Evolutionary conservation across 2,113 vertebrate genomes (phyloP), one percentile per base, ranked within the genome.

Genomic region (Peromyscus maniculatus): DNA sequence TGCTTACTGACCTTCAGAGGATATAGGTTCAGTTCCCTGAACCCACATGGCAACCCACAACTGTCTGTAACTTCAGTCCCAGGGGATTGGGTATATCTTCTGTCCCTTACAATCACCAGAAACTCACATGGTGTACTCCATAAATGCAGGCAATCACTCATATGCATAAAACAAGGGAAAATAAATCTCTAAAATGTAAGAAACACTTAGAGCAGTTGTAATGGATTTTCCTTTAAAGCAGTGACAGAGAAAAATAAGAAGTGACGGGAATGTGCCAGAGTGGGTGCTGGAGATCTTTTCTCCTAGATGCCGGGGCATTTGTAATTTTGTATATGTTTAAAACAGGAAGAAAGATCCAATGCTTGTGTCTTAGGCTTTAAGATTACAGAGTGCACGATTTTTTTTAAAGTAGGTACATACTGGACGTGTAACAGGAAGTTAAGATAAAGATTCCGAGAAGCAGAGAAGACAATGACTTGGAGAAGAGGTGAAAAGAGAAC

Each of bases 341-440:
- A 94, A 59, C 52, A 57, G 10, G 46, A 93, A 92, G 88, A 79
- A 52, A 94, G 69, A 93, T 69, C 71, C 49, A 49, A n/a, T 69
- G 49, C 55, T 78, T 55, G n/a, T 43, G 1, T 89, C 33, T 87
- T 93, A 43, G 77, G 21, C 82, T 96, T 94, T 87, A 78, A 86
- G 88, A 69, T 95, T 62, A 75, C 26, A 24, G 39, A 15, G n/a
- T 24, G 1, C 11, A 0, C 3, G 9, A 24, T 19, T 78, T 36
- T 36, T 55, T 71, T 72, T 66, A 7, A 94, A 94, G 49, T n/a
- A 87, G 64, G 7, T 59, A 36, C 74, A 75, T 89, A 13, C 7
- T 69, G 82, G 9, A 6, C 77, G 31, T 15, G 1, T 21, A 43
- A 55, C 67, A 21, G 80, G 43, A 86, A 89, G 33, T 86, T 91